Evolutionary conservation across 2,113 vertebrate species (phyloP).

Genomic region (Nesoenas mayeri): DNA sequence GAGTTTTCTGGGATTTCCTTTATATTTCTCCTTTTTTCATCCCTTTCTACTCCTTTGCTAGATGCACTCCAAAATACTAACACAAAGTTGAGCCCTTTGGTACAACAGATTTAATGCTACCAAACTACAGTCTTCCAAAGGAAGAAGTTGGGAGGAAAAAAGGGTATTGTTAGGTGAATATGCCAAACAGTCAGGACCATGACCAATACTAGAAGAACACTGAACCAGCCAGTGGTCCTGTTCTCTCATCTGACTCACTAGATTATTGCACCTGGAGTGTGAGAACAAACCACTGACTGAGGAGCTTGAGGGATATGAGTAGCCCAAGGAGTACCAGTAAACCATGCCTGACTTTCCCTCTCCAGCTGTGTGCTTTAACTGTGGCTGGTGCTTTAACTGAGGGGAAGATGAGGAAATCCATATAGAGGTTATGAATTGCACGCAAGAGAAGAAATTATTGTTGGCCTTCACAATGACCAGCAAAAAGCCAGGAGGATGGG

Average conservation of each 20-base stretch:
- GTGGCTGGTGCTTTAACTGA: background rate
- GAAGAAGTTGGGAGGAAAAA: background rate
- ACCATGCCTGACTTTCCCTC: background rate
- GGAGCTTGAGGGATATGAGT: background rate
- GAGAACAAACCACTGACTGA: background rate
- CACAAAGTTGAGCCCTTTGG: background rate
- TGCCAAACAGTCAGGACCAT: background rate
- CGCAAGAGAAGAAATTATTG: background rate
- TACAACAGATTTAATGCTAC: background rate
- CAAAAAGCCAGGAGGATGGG: background rate
- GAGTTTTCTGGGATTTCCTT: background rate
- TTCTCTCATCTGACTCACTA: background rate
- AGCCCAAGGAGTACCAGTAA: background rate
- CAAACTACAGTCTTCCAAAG: background rate
- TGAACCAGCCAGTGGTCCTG: background rate
- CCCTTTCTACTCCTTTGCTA: background rate
- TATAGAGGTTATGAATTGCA: background rate
- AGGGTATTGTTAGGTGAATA: background rate
- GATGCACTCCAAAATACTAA: background rate
- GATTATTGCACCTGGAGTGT: background rate
- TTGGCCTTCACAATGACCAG: background rate
- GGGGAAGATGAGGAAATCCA: background rate
- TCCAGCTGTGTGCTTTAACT: background rate
- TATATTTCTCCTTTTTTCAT: background rate
- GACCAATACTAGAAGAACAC: background rate